phyloP scores from a whole-genome alignment of 2,797 vertebrate genomes.

The Aselliscus stoliczkanus region DNA sequence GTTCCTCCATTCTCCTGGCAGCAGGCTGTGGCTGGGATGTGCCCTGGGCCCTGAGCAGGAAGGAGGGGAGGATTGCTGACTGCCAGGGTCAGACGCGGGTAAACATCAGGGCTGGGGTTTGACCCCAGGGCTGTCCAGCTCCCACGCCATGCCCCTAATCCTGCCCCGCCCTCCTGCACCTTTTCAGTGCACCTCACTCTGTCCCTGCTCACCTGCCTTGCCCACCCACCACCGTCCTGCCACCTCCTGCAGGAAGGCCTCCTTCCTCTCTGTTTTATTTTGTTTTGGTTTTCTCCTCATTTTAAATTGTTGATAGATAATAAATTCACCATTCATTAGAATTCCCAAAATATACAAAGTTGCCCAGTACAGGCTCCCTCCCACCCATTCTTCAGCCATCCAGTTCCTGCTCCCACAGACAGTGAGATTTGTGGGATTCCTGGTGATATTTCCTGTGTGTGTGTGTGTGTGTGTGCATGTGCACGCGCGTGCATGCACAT shows the following conservation, averaged over 20 bases:
- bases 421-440: background rate
- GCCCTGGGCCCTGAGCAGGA: background rate
- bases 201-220: background rate
- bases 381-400: background rate
- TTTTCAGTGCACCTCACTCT: background rate
- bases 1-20: background rate
- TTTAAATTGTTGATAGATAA: background rate
- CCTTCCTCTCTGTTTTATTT: background rate
- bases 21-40: background rate
- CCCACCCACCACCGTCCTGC: background rate
- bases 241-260: background rate
- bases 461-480: background rate
- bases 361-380: background rate
- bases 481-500: background rate
- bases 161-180: background rate
- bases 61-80: background rate
- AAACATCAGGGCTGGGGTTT: background rate
- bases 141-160: fast-evolving
- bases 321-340: background rate
- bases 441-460: background rate
- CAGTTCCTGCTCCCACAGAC: background rate
- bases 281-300: background rate
- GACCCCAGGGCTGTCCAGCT: background rate
- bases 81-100: background rate
- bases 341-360: background rate